Percentiles rank a stretch among this genome's conserved stretches.
Conservation (phyloP, 1,140 invertebrate species). For the Frieseomelitta varia region DNA sequence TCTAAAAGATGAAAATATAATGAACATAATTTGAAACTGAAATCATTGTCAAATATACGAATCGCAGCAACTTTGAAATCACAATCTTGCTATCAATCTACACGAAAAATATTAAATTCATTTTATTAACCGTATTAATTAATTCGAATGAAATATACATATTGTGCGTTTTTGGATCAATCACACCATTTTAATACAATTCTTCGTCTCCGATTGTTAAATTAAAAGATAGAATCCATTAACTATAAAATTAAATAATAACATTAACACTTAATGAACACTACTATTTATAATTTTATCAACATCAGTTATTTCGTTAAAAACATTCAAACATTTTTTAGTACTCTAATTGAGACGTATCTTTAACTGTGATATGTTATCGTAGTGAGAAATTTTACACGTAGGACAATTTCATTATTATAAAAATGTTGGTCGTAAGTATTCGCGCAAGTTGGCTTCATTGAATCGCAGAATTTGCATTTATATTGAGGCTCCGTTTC, state of each 20-base stretch:
- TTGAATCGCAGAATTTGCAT: background rate
- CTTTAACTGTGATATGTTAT: background rate
- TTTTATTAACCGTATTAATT: background rate
- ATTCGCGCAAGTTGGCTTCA: background rate
- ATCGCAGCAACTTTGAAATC: too few relatives aligned
- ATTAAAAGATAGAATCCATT: background rate
- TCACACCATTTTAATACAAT: background rate
- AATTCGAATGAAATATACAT: background rate
- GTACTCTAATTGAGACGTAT: background rate
- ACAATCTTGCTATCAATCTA: background rate
- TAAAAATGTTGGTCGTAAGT: background rate
- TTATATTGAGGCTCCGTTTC: background rate
- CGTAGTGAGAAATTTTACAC: background rate
- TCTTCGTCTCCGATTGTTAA: too few relatives aligned
- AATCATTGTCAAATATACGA: conserved; percentile 5
- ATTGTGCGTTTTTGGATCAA: too few relatives aligned
- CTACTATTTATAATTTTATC: background rate
- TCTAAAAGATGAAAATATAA: background rate
- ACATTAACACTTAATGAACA: background rate
- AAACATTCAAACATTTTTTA: background rate
- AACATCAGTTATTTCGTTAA: background rate
- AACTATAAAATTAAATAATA: background rate
- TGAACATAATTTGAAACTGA: conserved; percentile 17
- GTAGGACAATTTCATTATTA: background rate
- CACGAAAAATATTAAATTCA: background rate